A percentile compares a stretch with the other conserved stretches of the same genome.
Evolutionary conservation across 2,113 vertebrate genomes (phyloP).

Genomic region (Delphinapterus leucas): DNA sequence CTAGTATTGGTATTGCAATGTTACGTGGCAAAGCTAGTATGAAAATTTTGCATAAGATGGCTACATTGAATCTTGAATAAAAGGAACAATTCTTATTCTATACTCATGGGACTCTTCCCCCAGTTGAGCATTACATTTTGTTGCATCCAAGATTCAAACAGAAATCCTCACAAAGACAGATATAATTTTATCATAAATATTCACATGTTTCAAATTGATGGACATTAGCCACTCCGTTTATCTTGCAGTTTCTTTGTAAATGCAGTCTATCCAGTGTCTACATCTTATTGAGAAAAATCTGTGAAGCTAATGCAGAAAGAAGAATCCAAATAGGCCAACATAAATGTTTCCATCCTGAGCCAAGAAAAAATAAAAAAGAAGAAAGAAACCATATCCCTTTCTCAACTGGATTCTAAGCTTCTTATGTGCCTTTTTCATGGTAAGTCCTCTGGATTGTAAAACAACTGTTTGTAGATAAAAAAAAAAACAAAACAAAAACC

Average conservation of each 20-base stretch:
- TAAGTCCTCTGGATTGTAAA: not conserved
- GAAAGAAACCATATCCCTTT: not conserved
- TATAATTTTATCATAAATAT: constrained; percentile 68
- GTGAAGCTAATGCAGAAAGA: constrained; percentile 52
- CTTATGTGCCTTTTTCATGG: not conserved
- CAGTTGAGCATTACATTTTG: not conserved
- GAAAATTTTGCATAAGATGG: not conserved
- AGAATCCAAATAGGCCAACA: constrained; percentile 41
- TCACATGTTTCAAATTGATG: constrained; percentile 62
- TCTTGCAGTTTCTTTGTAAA: constrained; percentile 49
- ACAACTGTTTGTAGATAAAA: not conserved
- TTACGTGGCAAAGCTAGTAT: not conserved
- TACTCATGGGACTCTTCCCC: not conserved
- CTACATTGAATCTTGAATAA: not conserved
- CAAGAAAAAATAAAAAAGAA: not conserved
- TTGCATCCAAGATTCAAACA: not conserved
- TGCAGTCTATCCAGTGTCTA: constrained; percentile 46
- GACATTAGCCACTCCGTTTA: constrained; percentile 33
- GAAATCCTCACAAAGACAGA: not conserved
- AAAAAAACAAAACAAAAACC: not conserved
- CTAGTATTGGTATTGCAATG: not conserved
- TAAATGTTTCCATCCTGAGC: constrained; percentile 57
- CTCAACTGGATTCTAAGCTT: not conserved
- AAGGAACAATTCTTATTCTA: not conserved
- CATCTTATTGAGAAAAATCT: constrained; percentile 52